Conservation (phyloP, 2,797 vertebrate species). For the Gobio occitaniae region DNA sequence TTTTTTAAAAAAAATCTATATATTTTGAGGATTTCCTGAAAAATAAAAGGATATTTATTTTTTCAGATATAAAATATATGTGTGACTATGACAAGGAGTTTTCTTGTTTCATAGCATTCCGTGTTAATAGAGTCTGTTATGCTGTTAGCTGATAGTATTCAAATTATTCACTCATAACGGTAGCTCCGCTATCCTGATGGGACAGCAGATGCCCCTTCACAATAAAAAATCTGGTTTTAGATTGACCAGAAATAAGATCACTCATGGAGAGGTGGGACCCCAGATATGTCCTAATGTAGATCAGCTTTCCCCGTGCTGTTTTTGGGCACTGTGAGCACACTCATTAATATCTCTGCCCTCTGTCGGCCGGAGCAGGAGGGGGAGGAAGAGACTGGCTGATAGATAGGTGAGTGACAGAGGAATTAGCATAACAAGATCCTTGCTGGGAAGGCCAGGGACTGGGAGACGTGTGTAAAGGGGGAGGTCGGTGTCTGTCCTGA, state of each 20-base stretch:
- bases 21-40: too few relatives aligned
- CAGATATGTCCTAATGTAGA: conserved; percentile 45
- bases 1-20: too few relatives aligned
- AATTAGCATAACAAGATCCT: conserved; percentile 83
- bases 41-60: too few relatives aligned
- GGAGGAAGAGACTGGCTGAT: conserved; percentile 61
- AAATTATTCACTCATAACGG: conserved; percentile 16
- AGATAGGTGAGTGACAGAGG: conserved; percentile 64
- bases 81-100: neutral
- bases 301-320: conserved; percentile 42
- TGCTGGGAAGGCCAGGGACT: conserved; percentile 67
- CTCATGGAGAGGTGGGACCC: conserved; percentile 40
- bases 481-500: conserved; percentile 85
- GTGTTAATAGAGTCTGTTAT: conserved; percentile 22
- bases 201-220: conserved; percentile 36
- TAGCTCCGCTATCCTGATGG: neutral
- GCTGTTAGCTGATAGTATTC: neutral
- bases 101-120: conserved; percentile 20
- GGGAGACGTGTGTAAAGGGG: conserved; percentile 71
- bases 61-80: neutral
- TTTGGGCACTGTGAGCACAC: neutral
- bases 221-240: conserved; percentile 28
- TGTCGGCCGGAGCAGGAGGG: conserved; percentile 33
- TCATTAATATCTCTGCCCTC: conserved; percentile 48
- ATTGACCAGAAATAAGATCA: conserved; percentile 26